Evolutionary conservation across 2,113 vertebrate species (phyloP), one percentile per base, ranked within the genome.

Genomic region (Cinclus mexicanus): DNA sequence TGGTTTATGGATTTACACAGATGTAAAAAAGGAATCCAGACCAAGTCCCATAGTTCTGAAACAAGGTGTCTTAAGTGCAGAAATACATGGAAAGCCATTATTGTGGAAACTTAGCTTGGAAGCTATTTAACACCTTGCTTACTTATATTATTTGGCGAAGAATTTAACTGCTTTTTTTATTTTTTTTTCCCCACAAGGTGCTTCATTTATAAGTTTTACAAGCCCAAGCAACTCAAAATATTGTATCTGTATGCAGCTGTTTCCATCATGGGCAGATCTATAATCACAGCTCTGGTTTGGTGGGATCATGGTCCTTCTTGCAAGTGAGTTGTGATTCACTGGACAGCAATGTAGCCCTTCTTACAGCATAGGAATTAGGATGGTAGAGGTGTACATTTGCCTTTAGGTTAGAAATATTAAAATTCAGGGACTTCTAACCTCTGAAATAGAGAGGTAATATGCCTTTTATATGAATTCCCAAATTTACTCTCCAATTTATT

Each of bases 101-200:
- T 12, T 80, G 47, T 24, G 44, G 56, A 83, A 49, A n/a, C 20
- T 76, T 53, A 31, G 42, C 13, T 68, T 68, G 63, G 41, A 76
- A 72, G 31, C 16, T 11, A 9, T 46, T 53, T 65, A 18, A 77
- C 11, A 20, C 26, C 37, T 52, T 52, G 13, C 31, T n/a, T 84
- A 49, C 14, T 68, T 44, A 39, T 0, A 28, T 35, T 61, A 86
- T 57, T 79, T 79, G 29, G 26, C 89, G 72, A 94, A 81, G 13
- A 82, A 64, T 13, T 35, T 21, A 47, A 37, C 2, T 6, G 8
- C 0, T 23, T 28, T 35, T 5, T 8, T 41, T 14, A n/a, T n/a
- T 35, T 49, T 50, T 50, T 33, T 35, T 16, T 2, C 4, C 6
- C 17, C 10, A 65, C 2, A 1, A 39, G 19, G 5, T 0, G 3